A percentile compares a stretch with the other conserved stretches of the same genome.
Evolutionary conservation across 2,797 vertebrate species (phyloP).

Genomic region (Hippopotamyrus pictus): DNA sequence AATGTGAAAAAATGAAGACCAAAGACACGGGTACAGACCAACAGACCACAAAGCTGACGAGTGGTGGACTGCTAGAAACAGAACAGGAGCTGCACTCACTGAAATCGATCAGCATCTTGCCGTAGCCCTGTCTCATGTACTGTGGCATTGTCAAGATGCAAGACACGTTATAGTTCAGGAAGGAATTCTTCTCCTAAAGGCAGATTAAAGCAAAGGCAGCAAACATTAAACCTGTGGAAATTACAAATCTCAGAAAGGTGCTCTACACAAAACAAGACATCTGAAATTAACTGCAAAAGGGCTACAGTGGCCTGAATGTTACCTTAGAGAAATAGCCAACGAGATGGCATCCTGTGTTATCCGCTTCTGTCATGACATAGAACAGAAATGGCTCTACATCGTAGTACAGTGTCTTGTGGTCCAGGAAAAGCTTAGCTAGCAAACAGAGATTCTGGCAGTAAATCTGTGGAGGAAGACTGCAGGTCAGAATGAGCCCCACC

Average conservation of each 20-base stretch:
- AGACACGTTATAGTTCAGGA: conserved; percentile 84
- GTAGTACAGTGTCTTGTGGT: conserved; percentile 97
- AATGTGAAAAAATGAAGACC: neutral
- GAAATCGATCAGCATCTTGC: conserved; percentile 88
- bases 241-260: neutral
- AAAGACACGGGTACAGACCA: neutral
- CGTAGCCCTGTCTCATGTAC: conserved; percentile 82
- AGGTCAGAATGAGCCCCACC: neutral
- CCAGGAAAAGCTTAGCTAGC: conserved; percentile 95
- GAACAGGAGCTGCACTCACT: conserved; percentile 60
- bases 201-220: neutral
- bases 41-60: neutral
- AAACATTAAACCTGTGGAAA: neutral
- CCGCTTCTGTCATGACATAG: conserved; percentile 97
- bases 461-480: conserved; percentile 63
- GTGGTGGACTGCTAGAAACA: neutral
- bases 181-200: conserved; percentile 80
- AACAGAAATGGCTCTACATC: conserved; percentile 97
- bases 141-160: conserved; percentile 87
- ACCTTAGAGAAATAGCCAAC: conserved; percentile 99
- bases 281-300: neutral
- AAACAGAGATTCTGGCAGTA: conserved; percentile 98
- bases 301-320: neutral
- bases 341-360: conserved; percentile 96
- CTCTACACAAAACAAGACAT: neutral